These are phyloP conservation scores for Montipora capitata DNA, from an alignment of 92 coral and sea anemone genomes.

Conservation along the genomic window DNA sequence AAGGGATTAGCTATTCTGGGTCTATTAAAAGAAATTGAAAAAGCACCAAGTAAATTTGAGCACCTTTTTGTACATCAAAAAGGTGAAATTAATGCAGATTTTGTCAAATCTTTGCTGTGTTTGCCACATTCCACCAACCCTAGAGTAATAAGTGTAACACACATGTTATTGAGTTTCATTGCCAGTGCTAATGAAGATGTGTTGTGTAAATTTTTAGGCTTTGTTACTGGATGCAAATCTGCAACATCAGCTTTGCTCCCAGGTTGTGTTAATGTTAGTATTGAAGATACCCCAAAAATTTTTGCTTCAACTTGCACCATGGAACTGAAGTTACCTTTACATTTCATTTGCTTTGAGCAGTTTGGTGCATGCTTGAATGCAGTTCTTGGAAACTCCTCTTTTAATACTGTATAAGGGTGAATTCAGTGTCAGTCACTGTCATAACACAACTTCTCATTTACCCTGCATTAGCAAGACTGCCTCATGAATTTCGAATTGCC, in stretches of 20 bases:
- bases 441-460: background rate
- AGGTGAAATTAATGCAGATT: conserved; percentile 19
- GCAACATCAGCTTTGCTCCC: conserved; percentile 53
- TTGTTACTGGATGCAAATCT: conserved; percentile 64
- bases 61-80: conserved; percentile 48
- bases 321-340: conserved; percentile 37
- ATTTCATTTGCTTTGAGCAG: background rate
- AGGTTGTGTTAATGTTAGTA: conserved; percentile 49
- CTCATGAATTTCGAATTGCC: no score
- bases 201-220: conserved; percentile 34
- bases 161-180: no score
- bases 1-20: background rate
- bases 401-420: background rate
- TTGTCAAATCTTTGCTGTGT: conserved; percentile 41
- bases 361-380: conserved; percentile 32
- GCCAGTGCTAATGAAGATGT: background rate
- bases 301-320: conserved; percentile 48
- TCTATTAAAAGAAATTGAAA: conserved; percentile 54
- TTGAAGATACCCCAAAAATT: conserved; percentile 31
- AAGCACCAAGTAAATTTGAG: conserved; percentile 53
- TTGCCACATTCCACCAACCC: no score
- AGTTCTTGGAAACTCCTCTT: conserved; percentile 24
- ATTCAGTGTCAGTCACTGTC: background rate
- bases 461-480: background rate
- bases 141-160: no score